A percentile compares a stretch with the other conserved stretches of the same genome.
phyloP scores from a whole-genome alignment of 2,797 vertebrate species.

The Myotis myotis region DNA sequence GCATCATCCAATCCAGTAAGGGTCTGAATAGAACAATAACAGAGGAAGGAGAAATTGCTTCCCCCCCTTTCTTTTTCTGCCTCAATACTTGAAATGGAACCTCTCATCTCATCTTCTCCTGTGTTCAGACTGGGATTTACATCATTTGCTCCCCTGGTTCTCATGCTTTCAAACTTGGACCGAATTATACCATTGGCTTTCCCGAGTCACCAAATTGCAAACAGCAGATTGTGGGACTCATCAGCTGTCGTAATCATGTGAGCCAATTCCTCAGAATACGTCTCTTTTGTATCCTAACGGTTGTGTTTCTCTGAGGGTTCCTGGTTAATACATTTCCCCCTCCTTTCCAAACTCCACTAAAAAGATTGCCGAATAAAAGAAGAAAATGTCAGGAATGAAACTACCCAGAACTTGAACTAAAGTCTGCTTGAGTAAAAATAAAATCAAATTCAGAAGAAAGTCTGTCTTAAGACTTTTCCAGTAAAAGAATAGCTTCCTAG shows the following conservation, averaged over 20 bases:
- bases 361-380: slow-evolving; percentile 9
- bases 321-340: background rate
- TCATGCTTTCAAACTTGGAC: background rate
- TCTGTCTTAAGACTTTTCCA: background rate
- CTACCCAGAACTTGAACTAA: background rate
- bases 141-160: background rate
- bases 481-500: background rate
- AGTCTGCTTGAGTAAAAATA: background rate
- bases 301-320: background rate
- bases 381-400: background rate
- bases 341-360: background rate
- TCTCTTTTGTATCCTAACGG: background rate
- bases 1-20: background rate
- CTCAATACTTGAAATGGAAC: background rate
- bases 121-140: background rate
- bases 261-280: background rate
- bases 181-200: background rate
- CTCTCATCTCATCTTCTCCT: background rate
- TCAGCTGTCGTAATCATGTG: background rate
- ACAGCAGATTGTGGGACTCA: background rate
- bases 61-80: background rate
- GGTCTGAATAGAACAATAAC: background rate
- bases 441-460: slow-evolving; percentile 19
- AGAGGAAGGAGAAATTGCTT: background rate
- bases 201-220: background rate